Conservation (phyloP, 2,797 vertebrate genomes). For the Spheniscus humboldti region DNA sequence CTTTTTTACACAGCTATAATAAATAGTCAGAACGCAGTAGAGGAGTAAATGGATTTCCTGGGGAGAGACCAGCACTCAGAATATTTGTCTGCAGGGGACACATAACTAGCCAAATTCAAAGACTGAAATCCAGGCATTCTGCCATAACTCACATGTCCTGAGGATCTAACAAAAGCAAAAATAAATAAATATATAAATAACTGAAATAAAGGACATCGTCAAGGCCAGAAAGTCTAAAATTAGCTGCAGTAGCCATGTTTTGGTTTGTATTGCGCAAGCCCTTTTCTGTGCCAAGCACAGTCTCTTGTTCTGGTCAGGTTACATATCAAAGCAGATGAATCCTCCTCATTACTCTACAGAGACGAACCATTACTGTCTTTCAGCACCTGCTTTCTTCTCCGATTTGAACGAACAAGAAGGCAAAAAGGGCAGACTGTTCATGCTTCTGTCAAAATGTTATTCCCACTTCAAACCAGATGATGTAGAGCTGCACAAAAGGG, state of each 20-base stretch:
- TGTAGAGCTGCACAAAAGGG: background rate
- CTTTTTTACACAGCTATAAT: background rate
- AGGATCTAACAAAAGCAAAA: background rate
- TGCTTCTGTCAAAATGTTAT: background rate
- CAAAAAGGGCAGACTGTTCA: background rate
- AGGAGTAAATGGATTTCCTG: background rate
- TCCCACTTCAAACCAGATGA: background rate
- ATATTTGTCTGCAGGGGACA: background rate
- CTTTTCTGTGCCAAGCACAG: background rate
- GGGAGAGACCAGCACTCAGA: background rate
- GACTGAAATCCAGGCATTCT: conserved; percentile 33
- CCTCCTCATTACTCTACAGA: background rate
- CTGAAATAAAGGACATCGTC: background rate
- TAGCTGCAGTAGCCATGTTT: background rate
- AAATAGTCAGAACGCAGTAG: background rate
- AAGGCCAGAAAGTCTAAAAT: conserved; percentile 29
- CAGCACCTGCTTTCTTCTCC: background rate
- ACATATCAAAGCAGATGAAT: background rate
- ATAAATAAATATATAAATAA: conserved; percentile 3
- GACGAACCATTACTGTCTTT: background rate
- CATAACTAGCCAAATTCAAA: background rate
- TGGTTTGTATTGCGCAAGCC: background rate
- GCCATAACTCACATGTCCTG: background rate
- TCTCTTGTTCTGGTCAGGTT: background rate
- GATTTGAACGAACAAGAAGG: background rate